phyloP scores from a whole-genome alignment of 1,140 invertebrate genomes.

The Steinernema feltiae region DNA sequence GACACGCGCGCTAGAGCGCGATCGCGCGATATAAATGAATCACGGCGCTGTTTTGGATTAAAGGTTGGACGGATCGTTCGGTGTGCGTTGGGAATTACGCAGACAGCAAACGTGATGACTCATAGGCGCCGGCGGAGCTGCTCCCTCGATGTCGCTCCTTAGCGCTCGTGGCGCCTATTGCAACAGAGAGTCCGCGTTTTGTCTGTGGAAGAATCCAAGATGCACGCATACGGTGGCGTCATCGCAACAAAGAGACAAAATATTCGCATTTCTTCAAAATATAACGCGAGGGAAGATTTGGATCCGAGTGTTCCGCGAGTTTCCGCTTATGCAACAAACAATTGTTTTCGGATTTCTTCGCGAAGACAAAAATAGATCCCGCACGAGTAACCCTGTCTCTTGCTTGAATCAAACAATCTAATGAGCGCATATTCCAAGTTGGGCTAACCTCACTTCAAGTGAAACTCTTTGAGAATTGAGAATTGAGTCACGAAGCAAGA shows the following conservation, averaged over 20 bases:
- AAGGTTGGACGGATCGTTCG: slow-evolving; percentile 4
- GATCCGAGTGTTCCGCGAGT: too few species aligned
- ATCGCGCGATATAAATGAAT: neutral
- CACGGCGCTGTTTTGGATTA: slow-evolving; percentile 6
- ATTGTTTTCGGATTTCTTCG: too few species aligned
- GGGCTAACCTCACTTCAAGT: too few species aligned
- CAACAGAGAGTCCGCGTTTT: neutral
- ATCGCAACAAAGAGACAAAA: neutral
- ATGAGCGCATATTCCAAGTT: too few species aligned
- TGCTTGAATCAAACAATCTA: too few species aligned
- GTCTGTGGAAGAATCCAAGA: neutral
- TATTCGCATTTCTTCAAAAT: too few species aligned
- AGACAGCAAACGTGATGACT: neutral
- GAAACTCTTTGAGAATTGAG: too few species aligned
- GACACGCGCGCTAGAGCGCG: neutral
- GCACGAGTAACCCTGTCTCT: too few species aligned
- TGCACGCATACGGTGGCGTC: neutral
- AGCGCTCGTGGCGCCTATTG: neutral
- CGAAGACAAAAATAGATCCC: too few species aligned
- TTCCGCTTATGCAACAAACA: too few species aligned
- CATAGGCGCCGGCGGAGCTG: neutral
- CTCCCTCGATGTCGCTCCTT: neutral
- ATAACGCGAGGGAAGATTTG: too few species aligned
- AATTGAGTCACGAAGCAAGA: too few species aligned
- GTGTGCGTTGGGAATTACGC: slow-evolving; percentile 10